Evolutionary conservation across 2,797 vertebrate genomes (phyloP).

Genomic region (Presbytis comata): DNA sequence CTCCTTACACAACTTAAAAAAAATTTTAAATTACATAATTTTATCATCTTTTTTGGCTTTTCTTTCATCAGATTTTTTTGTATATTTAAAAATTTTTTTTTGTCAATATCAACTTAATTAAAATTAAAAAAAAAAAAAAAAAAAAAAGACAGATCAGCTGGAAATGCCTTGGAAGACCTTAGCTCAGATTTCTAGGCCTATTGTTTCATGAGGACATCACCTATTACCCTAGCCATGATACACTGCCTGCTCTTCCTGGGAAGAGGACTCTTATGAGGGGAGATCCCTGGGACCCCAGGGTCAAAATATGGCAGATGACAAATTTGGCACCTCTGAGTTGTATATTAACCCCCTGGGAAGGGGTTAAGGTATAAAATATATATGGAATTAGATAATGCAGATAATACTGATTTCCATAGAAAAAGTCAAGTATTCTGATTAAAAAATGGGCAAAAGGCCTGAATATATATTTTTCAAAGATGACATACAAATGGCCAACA

Average conservation of each 20-base stretch:
- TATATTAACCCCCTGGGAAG: background rate
- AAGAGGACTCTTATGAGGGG: accelerated
- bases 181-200: background rate
- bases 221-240: background rate
- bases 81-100: too few relatives aligned
- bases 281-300: background rate
- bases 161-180: background rate
- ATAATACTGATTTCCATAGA: too few relatives aligned
- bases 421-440: background rate
- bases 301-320: background rate
- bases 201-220: background rate
- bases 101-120: too few relatives aligned
- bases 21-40: too few relatives aligned
- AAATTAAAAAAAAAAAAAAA: too few relatives aligned
- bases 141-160: too few relatives aligned
- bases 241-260: background rate
- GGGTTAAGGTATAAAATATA: background rate
- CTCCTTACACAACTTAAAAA: too few relatives aligned
- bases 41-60: too few relatives aligned
- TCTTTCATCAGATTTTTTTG: too few relatives aligned
- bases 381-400: background rate
- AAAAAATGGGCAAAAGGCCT: background rate
- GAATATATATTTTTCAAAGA: background rate
- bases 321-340: background rate
- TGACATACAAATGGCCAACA: background rate